These are phyloP conservation scores for Cirrhinus molitorella DNA, from an alignment of 2,797 vertebrate genomes.

Conservation along the genomic window DNA sequence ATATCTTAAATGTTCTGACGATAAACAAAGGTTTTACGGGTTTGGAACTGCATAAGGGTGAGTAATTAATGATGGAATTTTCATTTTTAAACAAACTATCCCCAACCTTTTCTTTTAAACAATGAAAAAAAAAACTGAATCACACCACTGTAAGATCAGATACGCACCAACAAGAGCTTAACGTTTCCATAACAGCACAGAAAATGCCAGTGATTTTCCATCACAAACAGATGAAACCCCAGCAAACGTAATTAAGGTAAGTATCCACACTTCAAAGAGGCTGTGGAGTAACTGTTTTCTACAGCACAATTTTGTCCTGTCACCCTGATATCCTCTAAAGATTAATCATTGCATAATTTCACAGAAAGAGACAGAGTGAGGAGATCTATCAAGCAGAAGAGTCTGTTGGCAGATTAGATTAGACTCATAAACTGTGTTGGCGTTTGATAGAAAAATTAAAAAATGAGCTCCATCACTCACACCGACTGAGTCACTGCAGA, in stretches of 20 bases:
- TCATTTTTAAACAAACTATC: too few species aligned
- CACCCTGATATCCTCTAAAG: constrained; percentile 30
- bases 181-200: background rate
- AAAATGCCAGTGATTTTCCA: constrained; percentile 31
- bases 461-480: constrained; percentile 43
- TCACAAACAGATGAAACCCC: constrained; percentile 11
- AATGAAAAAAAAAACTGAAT: background rate
- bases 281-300: constrained; percentile 32
- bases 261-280: constrained; percentile 37
- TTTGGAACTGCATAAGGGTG: too few species aligned
- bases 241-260: constrained; percentile 38
- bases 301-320: constrained; percentile 37
- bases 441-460: constrained; percentile 34
- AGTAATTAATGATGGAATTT: too few species aligned
- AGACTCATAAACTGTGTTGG: constrained; percentile 36
- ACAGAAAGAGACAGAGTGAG: constrained; percentile 33
- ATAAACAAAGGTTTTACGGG: too few species aligned
- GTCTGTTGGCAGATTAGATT: constrained; percentile 32
- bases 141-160: background rate
- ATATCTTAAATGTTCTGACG: too few species aligned
- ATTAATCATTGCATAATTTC: constrained; percentile 49
- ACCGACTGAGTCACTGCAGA: constrained; percentile 26
- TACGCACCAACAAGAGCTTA: background rate
- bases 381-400: constrained; percentile 42
- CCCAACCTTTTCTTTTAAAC: background rate